A percentile compares a stretch with the other conserved stretches of the same genome.
Evolutionary conservation across 2,888 invertebrate species (phyloP).

Genomic region (Strigamia crassipes): DNA sequence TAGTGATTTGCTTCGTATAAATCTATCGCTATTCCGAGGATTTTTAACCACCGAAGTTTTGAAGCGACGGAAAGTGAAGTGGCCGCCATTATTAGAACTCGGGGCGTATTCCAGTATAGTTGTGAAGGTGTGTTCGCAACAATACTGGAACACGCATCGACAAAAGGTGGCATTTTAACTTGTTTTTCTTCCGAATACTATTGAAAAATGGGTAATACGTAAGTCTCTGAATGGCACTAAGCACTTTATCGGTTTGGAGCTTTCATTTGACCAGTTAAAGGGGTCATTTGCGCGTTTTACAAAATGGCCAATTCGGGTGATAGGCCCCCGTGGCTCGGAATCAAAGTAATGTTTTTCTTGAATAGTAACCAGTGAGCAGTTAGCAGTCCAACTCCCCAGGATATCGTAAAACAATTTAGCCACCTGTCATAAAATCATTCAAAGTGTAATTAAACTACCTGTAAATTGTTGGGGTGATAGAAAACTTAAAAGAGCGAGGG

Average conservation of each 20-base stretch:
- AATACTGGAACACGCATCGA: too few relatives aligned
- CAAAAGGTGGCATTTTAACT: too few relatives aligned
- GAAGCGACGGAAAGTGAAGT: too few relatives aligned
- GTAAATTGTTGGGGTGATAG: slow-evolving; percentile 15
- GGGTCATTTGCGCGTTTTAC: neutral
- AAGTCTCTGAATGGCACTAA: too few relatives aligned
- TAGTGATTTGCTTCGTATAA: too few relatives aligned
- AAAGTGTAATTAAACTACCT: slow-evolving; percentile 42
- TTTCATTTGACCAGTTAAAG: neutral
- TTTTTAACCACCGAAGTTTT: too few relatives aligned
- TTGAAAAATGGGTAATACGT: too few relatives aligned
- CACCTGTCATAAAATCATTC: slow-evolving; percentile 38
- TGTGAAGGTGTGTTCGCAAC: too few relatives aligned
- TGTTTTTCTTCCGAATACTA: too few relatives aligned
- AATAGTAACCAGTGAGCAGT: slow-evolving; percentile 25
- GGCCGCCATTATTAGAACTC: too few relatives aligned
- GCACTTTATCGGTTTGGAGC: neutral
- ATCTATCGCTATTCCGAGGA: too few relatives aligned
- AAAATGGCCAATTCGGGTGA: neutral
- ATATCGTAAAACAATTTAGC: slow-evolving; percentile 32
- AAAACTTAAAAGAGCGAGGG: slow-evolving; percentile 6
- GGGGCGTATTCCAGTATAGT: too few relatives aligned
- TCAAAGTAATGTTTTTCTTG: neutral
- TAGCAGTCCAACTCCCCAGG: slow-evolving; percentile 13
- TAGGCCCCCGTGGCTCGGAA: slow-evolving; percentile 6